Evolutionary conservation across 2,113 vertebrate species (phyloP).

Genomic region (Loxodonta africana): DNA sequence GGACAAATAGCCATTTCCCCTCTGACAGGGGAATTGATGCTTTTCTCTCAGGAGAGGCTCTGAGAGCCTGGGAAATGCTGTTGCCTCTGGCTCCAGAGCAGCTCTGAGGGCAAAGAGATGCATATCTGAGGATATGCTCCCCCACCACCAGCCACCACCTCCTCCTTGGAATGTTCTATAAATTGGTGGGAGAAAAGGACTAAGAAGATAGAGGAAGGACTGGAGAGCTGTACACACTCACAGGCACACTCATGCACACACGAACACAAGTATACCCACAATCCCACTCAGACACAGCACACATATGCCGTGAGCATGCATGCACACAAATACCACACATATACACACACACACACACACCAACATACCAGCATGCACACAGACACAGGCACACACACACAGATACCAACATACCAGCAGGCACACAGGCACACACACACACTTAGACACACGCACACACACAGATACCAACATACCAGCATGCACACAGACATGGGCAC

Average conservation of each 20-base stretch:
- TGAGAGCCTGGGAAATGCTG: slow-evolving; percentile 86
- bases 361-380: background rate
- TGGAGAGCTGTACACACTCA: background rate
- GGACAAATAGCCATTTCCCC: slow-evolving; percentile 68
- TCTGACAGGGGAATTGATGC: slow-evolving; percentile 79
- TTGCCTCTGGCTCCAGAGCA: slow-evolving; percentile 77
- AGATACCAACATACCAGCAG: background rate
- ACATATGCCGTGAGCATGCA: background rate
- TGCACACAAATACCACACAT: background rate
- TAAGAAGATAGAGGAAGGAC: background rate
- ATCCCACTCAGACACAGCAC: background rate
- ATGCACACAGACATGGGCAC: background rate
- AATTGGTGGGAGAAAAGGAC: background rate
- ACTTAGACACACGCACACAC: background rate
- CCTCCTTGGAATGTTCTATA: slow-evolving; percentile 18
- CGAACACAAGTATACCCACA: background rate
- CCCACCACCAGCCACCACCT: background rate
- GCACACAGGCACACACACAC: background rate
- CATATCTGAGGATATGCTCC: slow-evolving; percentile 16
- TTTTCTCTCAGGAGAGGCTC: slow-evolving; percentile 84
- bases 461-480: no score
- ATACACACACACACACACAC: background rate
- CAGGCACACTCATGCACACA: background rate
- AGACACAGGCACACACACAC: background rate
- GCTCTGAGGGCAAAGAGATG: slow-evolving; percentile 78